A percentile compares a stretch with the other conserved stretches of the same genome.
Evolutionary conservation across 2,888 invertebrate species (phyloP).

Genomic region (Drosophila merina): DNA sequence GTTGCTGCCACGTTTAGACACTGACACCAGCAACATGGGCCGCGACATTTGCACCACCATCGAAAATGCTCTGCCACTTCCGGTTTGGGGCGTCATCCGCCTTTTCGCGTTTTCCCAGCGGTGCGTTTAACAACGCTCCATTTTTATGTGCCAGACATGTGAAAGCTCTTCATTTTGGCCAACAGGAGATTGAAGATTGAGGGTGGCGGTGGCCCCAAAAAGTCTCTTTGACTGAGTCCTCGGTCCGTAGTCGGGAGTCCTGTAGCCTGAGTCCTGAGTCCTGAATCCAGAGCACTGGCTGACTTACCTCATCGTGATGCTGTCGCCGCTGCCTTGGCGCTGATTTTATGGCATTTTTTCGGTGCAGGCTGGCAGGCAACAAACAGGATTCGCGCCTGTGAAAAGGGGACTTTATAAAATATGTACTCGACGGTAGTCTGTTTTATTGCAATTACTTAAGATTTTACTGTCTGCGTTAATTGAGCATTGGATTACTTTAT

Average conservation of each 20-base stretch:
- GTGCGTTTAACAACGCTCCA: slow-evolving; percentile 78
- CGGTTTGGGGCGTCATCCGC: slow-evolving; percentile 31
- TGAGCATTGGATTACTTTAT: slow-evolving; percentile 71
- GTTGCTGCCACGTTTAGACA: slow-evolving; percentile 58
- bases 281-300: slow-evolving; percentile 34
- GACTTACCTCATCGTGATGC: slow-evolving; percentile 76
- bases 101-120: slow-evolving; percentile 59
- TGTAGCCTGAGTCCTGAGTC: neutral
- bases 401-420: slow-evolving; percentile 69
- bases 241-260: slow-evolving; percentile 2
- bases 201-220: slow-evolving; percentile 33
- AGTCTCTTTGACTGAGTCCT: slow-evolving; percentile 26
- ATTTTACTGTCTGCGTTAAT: slow-evolving; percentile 78
- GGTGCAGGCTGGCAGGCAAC: slow-evolving; percentile 6
- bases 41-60: slow-evolving; percentile 46
- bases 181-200: slow-evolving; percentile 13
- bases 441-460: slow-evolving; percentile 79
- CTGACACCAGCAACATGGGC: slow-evolving; percentile 71
- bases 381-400: slow-evolving; percentile 6
- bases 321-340: slow-evolving; percentile 63
- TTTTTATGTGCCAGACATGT: slow-evolving; percentile 78
- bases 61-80: slow-evolving; percentile 23
- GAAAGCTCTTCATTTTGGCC: slow-evolving; percentile 75
- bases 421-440: slow-evolving; percentile 78
- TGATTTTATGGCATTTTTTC: slow-evolving; percentile 75